Evolutionary conservation across 1,140 invertebrate genomes (phyloP), one percentile per base, ranked within the genome.

Genomic region (Drosophila bocki): DNA sequence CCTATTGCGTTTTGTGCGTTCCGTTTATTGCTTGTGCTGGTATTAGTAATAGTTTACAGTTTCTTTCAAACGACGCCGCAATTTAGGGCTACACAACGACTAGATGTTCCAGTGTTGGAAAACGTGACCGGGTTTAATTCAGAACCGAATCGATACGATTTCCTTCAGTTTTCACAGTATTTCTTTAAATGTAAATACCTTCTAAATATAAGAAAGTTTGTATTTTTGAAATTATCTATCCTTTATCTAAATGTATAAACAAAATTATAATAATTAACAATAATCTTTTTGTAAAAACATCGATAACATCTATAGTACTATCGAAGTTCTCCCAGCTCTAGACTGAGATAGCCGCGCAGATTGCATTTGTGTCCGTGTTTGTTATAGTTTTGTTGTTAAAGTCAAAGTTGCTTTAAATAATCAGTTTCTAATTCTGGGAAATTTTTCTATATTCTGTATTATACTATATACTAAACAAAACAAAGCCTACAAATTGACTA

Each of bases 1-100:
- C 75, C 57, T 67, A 19, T 76, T 80, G 71, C 79, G 56, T 77
- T 65, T 41, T 47, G 61, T 67, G 64, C 48, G 47, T 32, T 62
- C 15, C 22, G 64, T 35, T 54, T 54, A n/a, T 26, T 39, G 17
- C 3, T 17, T 67, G 63, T 50, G 84, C 50, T 87, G 62, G 84
- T 88, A 45, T 84, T 88, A 56, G 80, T 83, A 87, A 71, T 87
- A 87, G 77, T 88, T 86, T 86, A 86, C 82, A 88, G 83, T 87
- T 87, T 86, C 71, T 88, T 87, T 87, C 85, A 88, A 87, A 88
- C 75, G 84, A 87, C 84, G 84, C 84, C 84, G 79, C 75, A 78
- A 80, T 64, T 67, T 61, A 86, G 82, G 82, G 82, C 75, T 82
- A 45, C 68, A 42, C 19, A 42, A 19, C 29, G n/a, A 53, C 33